Evolutionary conservation across 2,113 vertebrate genomes (phyloP).

Genomic region (Alces alces): DNA sequence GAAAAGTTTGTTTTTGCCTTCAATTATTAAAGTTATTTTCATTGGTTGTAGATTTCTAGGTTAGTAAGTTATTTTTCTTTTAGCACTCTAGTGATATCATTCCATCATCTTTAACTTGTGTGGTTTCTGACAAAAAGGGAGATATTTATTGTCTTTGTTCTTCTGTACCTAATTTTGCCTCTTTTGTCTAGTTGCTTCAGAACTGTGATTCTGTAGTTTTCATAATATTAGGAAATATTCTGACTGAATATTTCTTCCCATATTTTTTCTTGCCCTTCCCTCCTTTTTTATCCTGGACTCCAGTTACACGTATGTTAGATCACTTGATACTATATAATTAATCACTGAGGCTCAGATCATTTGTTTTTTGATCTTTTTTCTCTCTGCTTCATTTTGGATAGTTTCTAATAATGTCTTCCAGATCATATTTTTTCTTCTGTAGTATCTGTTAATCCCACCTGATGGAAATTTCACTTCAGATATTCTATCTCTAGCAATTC

Average conservation of each 20-base stretch:
- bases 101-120: neutral
- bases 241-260: neutral
- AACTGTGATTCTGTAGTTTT: neutral
- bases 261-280: neutral
- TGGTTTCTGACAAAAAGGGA: neutral
- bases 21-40: neutral
- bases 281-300: neutral
- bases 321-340: neutral
- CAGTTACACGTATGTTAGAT: neutral
- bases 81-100: neutral
- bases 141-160: neutral
- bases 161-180: neutral
- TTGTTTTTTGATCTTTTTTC: neutral
- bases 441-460: neutral
- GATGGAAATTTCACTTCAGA: neutral
- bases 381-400: neutral
- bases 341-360: neutral
- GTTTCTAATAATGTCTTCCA: neutral
- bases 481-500: neutral
- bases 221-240: neutral
- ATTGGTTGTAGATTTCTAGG: neutral
- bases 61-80: neutral
- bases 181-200: neutral
- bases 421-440: neutral
- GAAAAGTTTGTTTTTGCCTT: neutral